phyloP scores from a whole-genome alignment of 2,888 invertebrate species.

The Thymelicus sylvestris region DNA sequence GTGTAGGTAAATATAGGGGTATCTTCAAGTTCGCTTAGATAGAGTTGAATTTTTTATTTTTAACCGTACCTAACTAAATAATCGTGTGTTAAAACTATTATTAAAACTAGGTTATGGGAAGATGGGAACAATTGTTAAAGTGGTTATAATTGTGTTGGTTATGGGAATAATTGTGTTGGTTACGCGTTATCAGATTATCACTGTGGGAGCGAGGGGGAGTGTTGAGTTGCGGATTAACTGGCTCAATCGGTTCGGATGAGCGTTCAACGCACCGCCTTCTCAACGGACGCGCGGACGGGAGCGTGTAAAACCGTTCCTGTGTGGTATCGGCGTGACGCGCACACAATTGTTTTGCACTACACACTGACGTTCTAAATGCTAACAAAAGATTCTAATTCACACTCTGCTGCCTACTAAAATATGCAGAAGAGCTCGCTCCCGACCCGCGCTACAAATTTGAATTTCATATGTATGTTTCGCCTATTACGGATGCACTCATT shows the following conservation, averaged over 20 bases:
- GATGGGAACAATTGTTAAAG: too few species aligned
- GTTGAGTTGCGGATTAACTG: not conserved
- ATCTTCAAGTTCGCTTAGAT: too few species aligned
- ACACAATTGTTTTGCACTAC: constrained; percentile 63
- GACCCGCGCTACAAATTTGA: constrained; percentile 81
- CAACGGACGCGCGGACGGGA: not conserved
- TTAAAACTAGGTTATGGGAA: too few species aligned
- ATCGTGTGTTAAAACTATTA: too few species aligned
- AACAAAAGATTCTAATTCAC: constrained; percentile 85
- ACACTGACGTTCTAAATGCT: constrained; percentile 75
- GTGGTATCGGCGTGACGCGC: constrained; percentile 42
- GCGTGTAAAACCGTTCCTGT: not conserved
- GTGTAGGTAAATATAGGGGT: too few species aligned
- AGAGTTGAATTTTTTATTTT: too few species aligned
- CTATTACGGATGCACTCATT: constrained; percentile 85
- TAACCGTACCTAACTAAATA: too few species aligned
- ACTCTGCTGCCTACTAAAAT: constrained; percentile 84
- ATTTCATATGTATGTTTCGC: constrained; percentile 84
- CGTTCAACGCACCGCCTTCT: not conserved
- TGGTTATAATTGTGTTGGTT: not conserved
- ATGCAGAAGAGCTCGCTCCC: constrained; percentile 81
- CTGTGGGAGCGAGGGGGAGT: not conserved
- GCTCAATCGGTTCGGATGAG: constrained; percentile 13
- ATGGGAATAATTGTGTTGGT: not conserved
- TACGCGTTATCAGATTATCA: constrained; percentile 10